Conservation (phyloP, 2,113 vertebrate genomes). For the Redunca redunca region DNA sequence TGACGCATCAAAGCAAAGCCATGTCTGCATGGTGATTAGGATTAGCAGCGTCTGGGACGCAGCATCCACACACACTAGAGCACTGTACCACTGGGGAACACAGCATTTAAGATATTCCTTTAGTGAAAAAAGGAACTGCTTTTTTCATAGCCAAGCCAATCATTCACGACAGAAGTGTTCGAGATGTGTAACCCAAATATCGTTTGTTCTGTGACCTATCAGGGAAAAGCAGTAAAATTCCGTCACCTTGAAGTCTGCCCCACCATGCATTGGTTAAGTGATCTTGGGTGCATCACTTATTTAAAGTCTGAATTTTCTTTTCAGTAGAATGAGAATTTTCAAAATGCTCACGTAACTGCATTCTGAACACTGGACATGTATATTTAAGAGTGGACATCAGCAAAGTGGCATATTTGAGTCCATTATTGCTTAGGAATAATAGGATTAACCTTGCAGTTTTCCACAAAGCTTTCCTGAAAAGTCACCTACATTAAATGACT, state of each 20-base stretch:
- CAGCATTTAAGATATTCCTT: neutral
- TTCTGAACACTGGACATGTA: neutral
- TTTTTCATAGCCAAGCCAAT: neutral
- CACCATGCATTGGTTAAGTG: neutral
- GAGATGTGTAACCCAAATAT: neutral
- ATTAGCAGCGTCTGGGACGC: neutral
- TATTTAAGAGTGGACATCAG: neutral
- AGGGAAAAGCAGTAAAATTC: neutral
- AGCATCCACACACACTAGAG: neutral
- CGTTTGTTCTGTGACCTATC: neutral
- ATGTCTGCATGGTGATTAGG: neutral
- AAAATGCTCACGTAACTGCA: neutral
- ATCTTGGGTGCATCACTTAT: neutral
- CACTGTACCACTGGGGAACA: neutral
- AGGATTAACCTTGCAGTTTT: neutral
- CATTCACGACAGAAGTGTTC: neutral
- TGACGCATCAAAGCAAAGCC: neutral
- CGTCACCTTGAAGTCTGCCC: neutral
- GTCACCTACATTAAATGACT: neutral
- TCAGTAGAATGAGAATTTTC: neutral
- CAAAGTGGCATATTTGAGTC: neutral
- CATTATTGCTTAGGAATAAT: neutral
- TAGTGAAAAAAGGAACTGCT: neutral
- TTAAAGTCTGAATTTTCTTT: neutral
- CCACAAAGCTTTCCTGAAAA: neutral